A percentile compares a stretch with the other conserved stretches of the same genome.
Evolutionary conservation across 2,888 invertebrate genomes (phyloP).

Genomic region (Rotaria sp.): DNA sequence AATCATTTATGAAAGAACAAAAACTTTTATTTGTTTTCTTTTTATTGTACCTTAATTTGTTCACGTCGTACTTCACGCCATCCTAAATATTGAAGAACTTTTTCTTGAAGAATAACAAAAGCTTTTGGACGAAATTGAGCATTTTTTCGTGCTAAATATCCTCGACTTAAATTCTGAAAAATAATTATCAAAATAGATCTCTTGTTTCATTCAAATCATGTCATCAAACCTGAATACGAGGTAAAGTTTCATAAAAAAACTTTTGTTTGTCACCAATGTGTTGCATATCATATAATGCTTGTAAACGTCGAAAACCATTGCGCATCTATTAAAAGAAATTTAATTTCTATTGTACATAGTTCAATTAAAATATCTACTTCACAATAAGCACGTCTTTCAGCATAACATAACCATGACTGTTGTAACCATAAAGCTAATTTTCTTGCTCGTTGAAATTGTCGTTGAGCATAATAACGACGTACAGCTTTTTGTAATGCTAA

Average conservation of each 20-base stretch:
- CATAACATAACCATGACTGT: slow-evolving; percentile 15
- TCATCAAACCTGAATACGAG: slow-evolving; percentile 59
- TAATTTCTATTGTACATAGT: background rate
- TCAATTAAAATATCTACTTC: background rate
- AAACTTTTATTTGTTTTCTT: background rate
- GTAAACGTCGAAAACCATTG: slow-evolving; percentile 40
- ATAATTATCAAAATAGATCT: background rate
- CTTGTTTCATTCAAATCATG: slow-evolving; percentile 65
- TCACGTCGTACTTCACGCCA: slow-evolving; percentile 72
- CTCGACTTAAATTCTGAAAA: background rate
- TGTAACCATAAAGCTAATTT: slow-evolving; percentile 1
- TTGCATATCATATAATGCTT: slow-evolving; percentile 35
- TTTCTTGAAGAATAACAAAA: slow-evolving; percentile 88
- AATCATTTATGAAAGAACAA: background rate
- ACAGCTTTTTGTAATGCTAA: slow-evolving; percentile 1
- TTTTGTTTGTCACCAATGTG: slow-evolving; percentile 30
- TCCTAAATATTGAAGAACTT: slow-evolving; percentile 79
- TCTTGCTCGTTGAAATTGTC: slow-evolving; percentile 16
- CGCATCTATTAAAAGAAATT: slow-evolving; percentile 65
- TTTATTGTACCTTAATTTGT: slow-evolving; percentile 51
- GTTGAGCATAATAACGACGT: slow-evolving; percentile 24
- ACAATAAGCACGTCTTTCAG: slow-evolving; percentile 24
- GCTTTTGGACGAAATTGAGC: slow-evolving; percentile 30
- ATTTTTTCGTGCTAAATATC: slow-evolving; percentile 30
- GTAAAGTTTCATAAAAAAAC: slow-evolving; percentile 20